Percentiles rank a stretch among this genome's conserved stretches.
Evolutionary conservation across 2,888 invertebrate species (phyloP).

Genomic region (Latrodectus hesperus): DNA sequence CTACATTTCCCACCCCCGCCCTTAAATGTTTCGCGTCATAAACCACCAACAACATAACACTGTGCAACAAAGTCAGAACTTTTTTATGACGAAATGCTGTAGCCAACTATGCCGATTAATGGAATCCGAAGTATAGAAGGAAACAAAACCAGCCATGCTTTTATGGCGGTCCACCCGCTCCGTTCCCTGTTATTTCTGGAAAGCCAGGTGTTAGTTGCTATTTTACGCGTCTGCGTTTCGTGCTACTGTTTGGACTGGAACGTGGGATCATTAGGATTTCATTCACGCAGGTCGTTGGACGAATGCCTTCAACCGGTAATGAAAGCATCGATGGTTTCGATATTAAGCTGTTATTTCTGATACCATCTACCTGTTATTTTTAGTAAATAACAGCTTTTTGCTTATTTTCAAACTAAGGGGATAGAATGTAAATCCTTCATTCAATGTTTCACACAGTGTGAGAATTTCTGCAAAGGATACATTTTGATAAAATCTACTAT

Average conservation of each 20-base stretch:
- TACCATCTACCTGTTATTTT: too few species aligned
- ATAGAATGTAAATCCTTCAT: too few species aligned
- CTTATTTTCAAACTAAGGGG: too few species aligned
- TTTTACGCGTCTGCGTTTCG: slow-evolving; percentile 12
- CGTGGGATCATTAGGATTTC: slow-evolving; percentile 13
- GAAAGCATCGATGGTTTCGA: too few species aligned
- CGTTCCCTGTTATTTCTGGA: not conserved
- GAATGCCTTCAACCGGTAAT: too few species aligned
- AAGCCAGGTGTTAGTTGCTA: slow-evolving; percentile 37
- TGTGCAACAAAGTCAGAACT: slow-evolving; percentile 9
- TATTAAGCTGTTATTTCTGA: too few species aligned
- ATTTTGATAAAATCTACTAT: too few species aligned
- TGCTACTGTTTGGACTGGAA: slow-evolving; percentile 17
- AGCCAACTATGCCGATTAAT: not conserved
- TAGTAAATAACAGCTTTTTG: too few species aligned
- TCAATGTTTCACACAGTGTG: too few species aligned
- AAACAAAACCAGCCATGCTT: not conserved
- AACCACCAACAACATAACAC: slow-evolving; percentile 2
- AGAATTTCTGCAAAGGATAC: too few species aligned
- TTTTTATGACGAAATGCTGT: slow-evolving; percentile 8
- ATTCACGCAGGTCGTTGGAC: slow-evolving; percentile 1
- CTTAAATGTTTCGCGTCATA: not conserved
- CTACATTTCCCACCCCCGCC: too few species aligned
- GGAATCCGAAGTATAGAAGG: not conserved
- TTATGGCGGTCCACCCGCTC: too few species aligned